These are phyloP conservation scores for Eubasilissa splendida DNA, from an alignment of 2,888 invertebrate genomes.

Conservation along the genomic window DNA sequence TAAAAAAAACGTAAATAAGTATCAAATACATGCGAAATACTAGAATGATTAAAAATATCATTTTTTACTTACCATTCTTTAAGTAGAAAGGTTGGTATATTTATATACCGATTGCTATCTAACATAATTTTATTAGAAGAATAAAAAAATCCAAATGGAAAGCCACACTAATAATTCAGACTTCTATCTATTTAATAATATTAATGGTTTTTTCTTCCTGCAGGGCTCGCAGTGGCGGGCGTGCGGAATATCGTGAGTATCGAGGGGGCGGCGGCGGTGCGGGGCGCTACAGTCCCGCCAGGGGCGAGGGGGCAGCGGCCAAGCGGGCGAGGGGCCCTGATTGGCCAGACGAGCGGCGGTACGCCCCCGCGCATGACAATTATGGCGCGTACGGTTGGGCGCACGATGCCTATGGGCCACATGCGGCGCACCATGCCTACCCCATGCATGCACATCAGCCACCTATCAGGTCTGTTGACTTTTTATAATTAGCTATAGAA, in stretches of 20 bases:
- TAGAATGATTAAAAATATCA: too few relatives aligned
- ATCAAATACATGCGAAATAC: too few relatives aligned
- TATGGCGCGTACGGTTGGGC: conserved; percentile 74
- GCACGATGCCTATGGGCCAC: conserved; percentile 72
- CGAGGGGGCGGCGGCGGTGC: conserved; percentile 79
- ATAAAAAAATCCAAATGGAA: too few relatives aligned
- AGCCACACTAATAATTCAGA: too few relatives aligned
- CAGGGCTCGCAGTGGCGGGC: conserved; percentile 69
- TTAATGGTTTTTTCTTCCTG: not conserved
- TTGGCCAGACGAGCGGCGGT: conserved; percentile 75
- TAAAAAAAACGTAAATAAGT: too few relatives aligned
- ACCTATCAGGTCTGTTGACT: conserved; percentile 65
- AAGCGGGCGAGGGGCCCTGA: conserved; percentile 82
- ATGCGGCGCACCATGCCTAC: conserved; percentile 76
- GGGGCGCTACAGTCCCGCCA: conserved; percentile 82
- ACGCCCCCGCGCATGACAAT: conserved; percentile 67
- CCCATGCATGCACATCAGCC: conserved; percentile 73
- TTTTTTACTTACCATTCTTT: too few relatives aligned
- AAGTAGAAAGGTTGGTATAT: too few relatives aligned
- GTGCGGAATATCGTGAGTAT: conserved; percentile 86
- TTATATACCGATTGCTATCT: too few relatives aligned
- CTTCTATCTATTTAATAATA: too few relatives aligned
- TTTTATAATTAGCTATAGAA: too few relatives aligned
- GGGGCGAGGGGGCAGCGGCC: conserved; percentile 82
- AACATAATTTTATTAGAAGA: too few relatives aligned